Evolutionary conservation across 1,140 invertebrate species (phyloP), one percentile per base, ranked within the genome.

Genomic region (Diorhabda sublineata): DNA sequence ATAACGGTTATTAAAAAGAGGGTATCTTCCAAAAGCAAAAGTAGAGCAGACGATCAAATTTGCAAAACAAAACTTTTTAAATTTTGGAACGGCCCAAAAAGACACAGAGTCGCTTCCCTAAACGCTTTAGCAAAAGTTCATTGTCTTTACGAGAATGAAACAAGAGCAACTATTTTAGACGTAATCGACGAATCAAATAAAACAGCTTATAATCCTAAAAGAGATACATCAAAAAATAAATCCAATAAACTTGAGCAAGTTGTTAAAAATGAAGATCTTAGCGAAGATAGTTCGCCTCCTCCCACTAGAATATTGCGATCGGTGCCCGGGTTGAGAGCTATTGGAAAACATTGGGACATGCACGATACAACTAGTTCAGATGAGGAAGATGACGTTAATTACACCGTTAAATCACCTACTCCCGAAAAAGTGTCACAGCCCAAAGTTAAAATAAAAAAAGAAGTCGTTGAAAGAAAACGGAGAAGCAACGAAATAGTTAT

Each of bases 81-180:
- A 4, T 87, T 87, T 63, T 87, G 86, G 86, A 87, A 82, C 66
- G 90, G 90, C 0, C 90, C 91, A 6, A 93, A 93, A 81, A 85
- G 89, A 66, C 91, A 92, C 77, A 85, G 94, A 70, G 93, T 94
- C 78, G 94, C 94, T 43, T 95, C 93, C 4, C 80, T 96, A 11
- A 96, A 96, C 81, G 94, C 94, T 0, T 81, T 92, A 74, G 93
- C 93, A n/a, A 95, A 96, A 84, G 93, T 96, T 45, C 93, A 95
- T 79, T 94, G 93, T 78, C 83, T 96, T 8, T 95, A 95, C 74
- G 94, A 96, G 80, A 95, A 95, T 78, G 93, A 95, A 80, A 90
- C 89, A 57, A 84, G 90, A 61, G 88, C 89, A 3, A 89, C 89
- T 73, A 85, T 91, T 69, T 86, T 86, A 3, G 85, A 85, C n/a